Base-by-base conservation (phyloP, 2,888 invertebrate genomes). In the Aporophyla lueneburgensis region DNA sequence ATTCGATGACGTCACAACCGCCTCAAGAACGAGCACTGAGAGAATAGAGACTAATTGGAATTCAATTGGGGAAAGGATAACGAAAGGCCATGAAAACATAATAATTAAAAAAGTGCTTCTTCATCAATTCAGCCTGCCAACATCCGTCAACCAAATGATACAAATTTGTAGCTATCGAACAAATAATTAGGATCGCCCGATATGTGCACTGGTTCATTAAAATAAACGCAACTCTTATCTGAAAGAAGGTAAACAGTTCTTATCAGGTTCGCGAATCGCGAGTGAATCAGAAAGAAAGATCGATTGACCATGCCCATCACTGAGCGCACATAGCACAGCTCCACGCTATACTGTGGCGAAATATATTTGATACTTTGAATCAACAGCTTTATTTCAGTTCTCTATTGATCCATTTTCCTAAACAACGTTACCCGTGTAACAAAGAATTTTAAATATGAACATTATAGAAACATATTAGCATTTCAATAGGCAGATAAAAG, bases 41-140 rank as follows among this genome's bases (percentile, higher is more conserved):
- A 54, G 85, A 87, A 88, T 88, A 85, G 80, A 82, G 59, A 82
- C 82, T 86, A 88, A 89, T 87, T 87, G 83, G 87, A 87, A 87
- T 81, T 81, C 80, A 84, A 86, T 87, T 84, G 81, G 76, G 74
- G 83, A 87, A 85, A 80, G 82, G 78, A 84, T 83, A 83, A 85
- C 73, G 80, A 85, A 70, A 86, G 75, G 63, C 77, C 72, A 78
- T 71, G 70, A 51, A 73, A 72, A 67, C 51, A 65, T 56, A 40
- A 73, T 63, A 71, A 73, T 76, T 65, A 79, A 63, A 78, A 62
- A 62, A 43, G 6, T 69, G 56, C n/a, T 58, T 43, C 27, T 59
- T 62, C 24, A 69, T 75, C 61, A 59, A 66, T 61, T 33, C 40
- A 63, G n/a, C 24, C 49, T 19, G 27, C 43, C 40, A 51, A 24